Evolutionary conservation across 2,797 vertebrate species (phyloP).

Genomic region (Cirrhinus molitorella): DNA sequence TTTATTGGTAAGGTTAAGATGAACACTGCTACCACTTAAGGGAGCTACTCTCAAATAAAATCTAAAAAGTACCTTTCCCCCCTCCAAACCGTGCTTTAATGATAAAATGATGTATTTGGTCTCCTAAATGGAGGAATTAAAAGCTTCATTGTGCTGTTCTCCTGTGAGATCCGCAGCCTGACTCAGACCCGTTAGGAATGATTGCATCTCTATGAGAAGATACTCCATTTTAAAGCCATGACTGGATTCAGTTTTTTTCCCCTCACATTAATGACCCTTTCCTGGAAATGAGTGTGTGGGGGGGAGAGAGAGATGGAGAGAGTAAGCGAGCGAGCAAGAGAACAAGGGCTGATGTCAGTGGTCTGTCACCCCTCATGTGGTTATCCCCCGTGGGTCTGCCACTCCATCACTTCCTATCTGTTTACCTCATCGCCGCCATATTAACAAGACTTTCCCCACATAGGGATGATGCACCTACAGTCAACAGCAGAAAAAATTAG

Average conservation of each 20-base stretch:
- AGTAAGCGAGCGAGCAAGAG: constrained; percentile 50
- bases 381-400: constrained; percentile 60
- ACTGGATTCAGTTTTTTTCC: constrained; percentile 76
- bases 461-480: constrained; percentile 23
- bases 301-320: constrained; percentile 43
- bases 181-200: constrained; percentile 76
- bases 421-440: constrained; percentile 66
- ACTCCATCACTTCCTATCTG: constrained; percentile 65
- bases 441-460: constrained; percentile 51
- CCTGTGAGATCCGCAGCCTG: constrained; percentile 69
- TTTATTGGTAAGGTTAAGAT: constrained; percentile 44
- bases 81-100: neutral
- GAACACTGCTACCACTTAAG: constrained; percentile 12
- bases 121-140: constrained; percentile 9
- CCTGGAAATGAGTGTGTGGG: constrained; percentile 66
- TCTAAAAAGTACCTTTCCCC: neutral
- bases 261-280: constrained; percentile 80
- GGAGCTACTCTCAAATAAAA: constrained; percentile 39
- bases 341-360: constrained; percentile 65
- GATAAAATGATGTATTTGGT: constrained; percentile 14
- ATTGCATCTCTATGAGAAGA: constrained; percentile 76
- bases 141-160: constrained; percentile 1
- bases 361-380: constrained; percentile 62
- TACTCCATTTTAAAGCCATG: constrained; percentile 72
- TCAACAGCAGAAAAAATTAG: neutral